Percentiles rank a stretch among this genome's conserved stretches.
Evolutionary conservation across 1,140 invertebrate species (phyloP).

Genomic region (Drosophila ercepeae): DNA sequence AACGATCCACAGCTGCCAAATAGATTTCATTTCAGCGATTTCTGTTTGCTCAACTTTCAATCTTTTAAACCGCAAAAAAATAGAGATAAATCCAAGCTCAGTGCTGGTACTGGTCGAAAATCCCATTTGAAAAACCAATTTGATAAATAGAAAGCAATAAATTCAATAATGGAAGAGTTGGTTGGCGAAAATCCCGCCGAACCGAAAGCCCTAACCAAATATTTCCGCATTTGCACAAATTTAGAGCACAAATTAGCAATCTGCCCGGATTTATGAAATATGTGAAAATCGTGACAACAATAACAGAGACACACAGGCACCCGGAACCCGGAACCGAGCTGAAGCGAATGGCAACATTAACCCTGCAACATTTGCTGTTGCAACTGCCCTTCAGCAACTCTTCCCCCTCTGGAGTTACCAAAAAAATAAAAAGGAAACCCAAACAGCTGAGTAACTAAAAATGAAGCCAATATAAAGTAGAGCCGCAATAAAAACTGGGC

Average conservation of each 20-base stretch:
- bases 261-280: conserved; percentile 78
- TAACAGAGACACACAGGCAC: conserved; percentile 43
- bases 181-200: conserved; percentile 21
- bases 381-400: conserved; percentile 41
- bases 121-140: conserved; percentile 70
- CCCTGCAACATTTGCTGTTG: conserved; percentile 58
- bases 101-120: conserved; percentile 16
- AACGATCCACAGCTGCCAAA: conserved; percentile 37
- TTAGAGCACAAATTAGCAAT: conserved; percentile 79
- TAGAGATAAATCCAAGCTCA: conserved; percentile 11
- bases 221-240: conserved; percentile 72
- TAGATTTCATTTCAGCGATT: conserved; percentile 13
- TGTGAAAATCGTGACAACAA: conserved; percentile 80
- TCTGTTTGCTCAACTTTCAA: conserved; percentile 51
- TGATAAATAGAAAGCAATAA: conserved; percentile 78
- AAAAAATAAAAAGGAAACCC: conserved; percentile 12
- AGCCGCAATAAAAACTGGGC: conserved; percentile 76
- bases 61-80: conserved; percentile 47
- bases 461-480: conserved; percentile 76
- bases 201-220: conserved; percentile 64
- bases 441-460: conserved; percentile 80
- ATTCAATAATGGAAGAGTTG: conserved; percentile 56
- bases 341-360: conserved; percentile 43
- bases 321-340: not conserved
- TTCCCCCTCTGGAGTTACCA: not conserved